These are phyloP conservation scores for Crotalus helleri DNA, from an alignment of 2,113 vertebrate genomes.

Conservation along the genomic window DNA sequence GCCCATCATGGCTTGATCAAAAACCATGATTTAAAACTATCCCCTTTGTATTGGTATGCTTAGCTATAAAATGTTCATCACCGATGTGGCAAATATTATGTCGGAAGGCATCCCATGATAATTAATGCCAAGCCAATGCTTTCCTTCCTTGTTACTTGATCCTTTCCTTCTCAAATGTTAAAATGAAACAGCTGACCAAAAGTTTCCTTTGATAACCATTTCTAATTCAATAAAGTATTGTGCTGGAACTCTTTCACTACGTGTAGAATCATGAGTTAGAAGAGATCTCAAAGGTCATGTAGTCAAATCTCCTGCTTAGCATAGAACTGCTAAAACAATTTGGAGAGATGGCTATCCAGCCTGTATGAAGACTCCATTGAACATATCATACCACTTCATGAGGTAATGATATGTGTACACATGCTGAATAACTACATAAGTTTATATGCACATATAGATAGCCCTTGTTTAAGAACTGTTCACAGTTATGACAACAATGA, in stretches of 20 bases:
- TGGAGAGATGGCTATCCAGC: not conserved
- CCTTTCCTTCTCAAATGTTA: not conserved
- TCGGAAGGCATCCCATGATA: not conserved
- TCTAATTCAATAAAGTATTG: not conserved
- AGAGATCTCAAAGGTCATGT: not conserved
- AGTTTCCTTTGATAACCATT: not conserved
- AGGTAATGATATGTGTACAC: not conserved
- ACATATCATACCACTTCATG: not conserved
- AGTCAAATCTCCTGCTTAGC: not conserved
- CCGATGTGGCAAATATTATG: not conserved
- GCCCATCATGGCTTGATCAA: not conserved
- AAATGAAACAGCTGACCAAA: not conserved
- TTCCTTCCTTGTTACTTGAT: not conserved
- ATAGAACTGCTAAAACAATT: not conserved
- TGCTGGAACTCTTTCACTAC: not conserved
- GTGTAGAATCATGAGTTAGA: not conserved
- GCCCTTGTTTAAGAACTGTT: not conserved
- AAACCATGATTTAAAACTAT: not conserved
- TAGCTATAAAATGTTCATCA: not conserved
- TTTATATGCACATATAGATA: not conserved
- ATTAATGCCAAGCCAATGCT: not conserved
- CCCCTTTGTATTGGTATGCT: not conserved
- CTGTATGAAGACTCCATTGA: not conserved
- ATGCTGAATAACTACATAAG: not conserved
- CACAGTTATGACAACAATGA: not conserved